Evolutionary conservation across 1,140 invertebrate species (phyloP), one percentile per base, ranked within the genome.

Genomic region (Drosophila suzukii): DNA sequence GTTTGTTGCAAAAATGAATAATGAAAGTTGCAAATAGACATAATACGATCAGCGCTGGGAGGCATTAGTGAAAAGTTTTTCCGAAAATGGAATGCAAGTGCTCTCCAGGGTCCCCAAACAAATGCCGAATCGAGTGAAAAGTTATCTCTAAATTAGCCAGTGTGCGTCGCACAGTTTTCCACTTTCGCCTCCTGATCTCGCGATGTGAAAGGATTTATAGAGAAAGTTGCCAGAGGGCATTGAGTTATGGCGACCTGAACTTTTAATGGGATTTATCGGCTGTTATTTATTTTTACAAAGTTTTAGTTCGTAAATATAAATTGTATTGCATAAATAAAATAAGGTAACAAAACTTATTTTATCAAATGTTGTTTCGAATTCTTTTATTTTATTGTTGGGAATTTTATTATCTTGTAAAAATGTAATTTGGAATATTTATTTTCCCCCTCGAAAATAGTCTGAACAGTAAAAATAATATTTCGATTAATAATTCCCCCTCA

Each of bases 1-100:
- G 20, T 59, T 73, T 60, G 67, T 36, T 55, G 50, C 50, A 39
- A 63, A 75, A 77, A 77, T 77, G 74, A 77, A 77, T 77, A 77
- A 77, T 77, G 51, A 76, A 77, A 77, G 63, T 77, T 76, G 56
- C 77, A 77, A 77, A 77, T 77, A 77, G 75, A 76, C 75, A 77
- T 77, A 77, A 77, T 77, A 77, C 63, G 75, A 70, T 77, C 74
- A 77, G 55, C 73, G 49, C 75, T 46, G 73, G 74, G 74, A 77
- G 38, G 66, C 55, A 66, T 67, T 76, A 66, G 72, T 41, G 20
- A 32, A 67, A 75, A 57, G 55, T 67, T 76, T 75, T 67, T 41
- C 20, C 10, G 65, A 71, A 71, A 71, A 71, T 71, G 68, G 65
- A 71, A 71, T 71, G 51, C 68, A 71, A 71, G 53, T 71, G 51